Base-by-base conservation (phyloP, 1,140 invertebrate genomes). In the Dinoponera quadriceps region DNA sequence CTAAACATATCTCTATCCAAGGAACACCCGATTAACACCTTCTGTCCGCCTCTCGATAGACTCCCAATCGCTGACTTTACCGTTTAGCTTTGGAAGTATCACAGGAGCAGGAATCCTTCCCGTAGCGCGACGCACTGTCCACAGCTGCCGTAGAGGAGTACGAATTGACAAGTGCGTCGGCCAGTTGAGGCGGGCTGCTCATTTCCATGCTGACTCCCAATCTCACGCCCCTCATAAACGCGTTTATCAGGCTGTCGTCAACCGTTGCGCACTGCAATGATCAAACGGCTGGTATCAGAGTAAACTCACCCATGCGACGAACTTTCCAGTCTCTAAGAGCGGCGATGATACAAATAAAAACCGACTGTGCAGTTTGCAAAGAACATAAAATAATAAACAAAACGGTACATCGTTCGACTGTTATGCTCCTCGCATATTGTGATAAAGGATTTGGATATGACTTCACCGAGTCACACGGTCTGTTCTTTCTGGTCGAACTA, bases 1-100 rank as follows among this genome's bases (percentile, higher is more conserved):
- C 89, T 90, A 63, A 93, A 91, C 14, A 92, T 77, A 73, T 93
- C 90, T 88, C 94, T 95, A 71, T 13, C 48, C 49, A 71, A 72
- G 55, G 38, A 29, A 71, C 5, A 51, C 27, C n/a, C 18, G 55
- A 22, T 72, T 71, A 38, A 77, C 68, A 65, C 66, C n/a, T 22
- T 1, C 75, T 60, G 38, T 20, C 60, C n/a, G 14, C 7, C 25
- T 14, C 16, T 33, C 80, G 57, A 91, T 77, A 60, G 83, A 77
- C 74, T 90, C 89, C 54, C 90, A 91, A 44, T 55, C 20, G 5
- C 0, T 78, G 2, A 1, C 14, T 60, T 88, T 88, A 94, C 93
- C 92, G 92, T 71, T 91, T 90, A 49, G 88, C 82, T 86, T 91
- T 93, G 51, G 90, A 93, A 13, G 83, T 85, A 55, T 93, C 89